phyloP scores from a whole-genome alignment of 2,797 vertebrate species.

The Sebastes diaconus region DNA sequence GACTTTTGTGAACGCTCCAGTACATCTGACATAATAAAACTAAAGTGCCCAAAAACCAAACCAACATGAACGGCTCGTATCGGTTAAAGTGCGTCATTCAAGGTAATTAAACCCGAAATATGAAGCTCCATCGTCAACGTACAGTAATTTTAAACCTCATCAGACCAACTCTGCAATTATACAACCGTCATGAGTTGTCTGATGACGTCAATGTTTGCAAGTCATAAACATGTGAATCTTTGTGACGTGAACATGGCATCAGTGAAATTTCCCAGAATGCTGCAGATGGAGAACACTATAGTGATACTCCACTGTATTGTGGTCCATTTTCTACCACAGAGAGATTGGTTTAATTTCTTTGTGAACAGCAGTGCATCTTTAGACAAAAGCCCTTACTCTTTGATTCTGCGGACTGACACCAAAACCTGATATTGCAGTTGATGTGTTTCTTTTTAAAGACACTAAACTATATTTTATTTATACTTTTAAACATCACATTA shows the following conservation, averaged over 20 bases:
- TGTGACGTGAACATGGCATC: too few relatives aligned
- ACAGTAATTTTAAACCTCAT: background rate
- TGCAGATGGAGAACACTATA: background rate
- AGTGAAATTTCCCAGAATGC: background rate
- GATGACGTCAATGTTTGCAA: background rate
- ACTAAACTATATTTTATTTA: background rate
- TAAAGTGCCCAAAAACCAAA: background rate
- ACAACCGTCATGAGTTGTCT: background rate
- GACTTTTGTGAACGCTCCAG: background rate
- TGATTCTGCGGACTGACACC: background rate
- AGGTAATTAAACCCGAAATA: background rate
- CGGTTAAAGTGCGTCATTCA: background rate
- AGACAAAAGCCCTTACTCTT: background rate
- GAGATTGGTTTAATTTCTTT: background rate
- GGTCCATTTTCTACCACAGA: background rate
- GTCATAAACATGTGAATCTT: background rate
- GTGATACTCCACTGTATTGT: background rate
- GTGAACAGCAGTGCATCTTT: background rate
- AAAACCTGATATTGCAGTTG: background rate
- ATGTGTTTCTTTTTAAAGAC: background rate
- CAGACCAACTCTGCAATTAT: background rate
- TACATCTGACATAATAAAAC: background rate
- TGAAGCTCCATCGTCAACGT: background rate
- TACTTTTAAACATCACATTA: background rate
- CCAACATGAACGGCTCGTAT: background rate